A percentile compares a stretch with the other conserved stretches of the same genome.
phyloP scores from a whole-genome alignment of 2,797 vertebrate genomes.

The Heterohyrax brucei region DNA sequence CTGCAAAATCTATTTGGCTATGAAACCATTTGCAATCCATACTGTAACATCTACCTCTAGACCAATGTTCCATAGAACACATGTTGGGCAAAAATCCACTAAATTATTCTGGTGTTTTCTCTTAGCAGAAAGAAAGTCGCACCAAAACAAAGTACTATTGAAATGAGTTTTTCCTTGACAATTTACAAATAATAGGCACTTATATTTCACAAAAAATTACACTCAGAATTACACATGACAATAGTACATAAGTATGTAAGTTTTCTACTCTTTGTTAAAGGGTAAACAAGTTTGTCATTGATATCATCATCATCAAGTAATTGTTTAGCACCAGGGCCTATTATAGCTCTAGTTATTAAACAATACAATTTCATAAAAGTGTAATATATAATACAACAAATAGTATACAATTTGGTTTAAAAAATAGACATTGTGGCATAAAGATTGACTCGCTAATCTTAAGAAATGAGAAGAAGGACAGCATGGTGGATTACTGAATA shows the following conservation, averaged over 20 bases:
- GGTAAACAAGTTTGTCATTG: not conserved
- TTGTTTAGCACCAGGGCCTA: not conserved
- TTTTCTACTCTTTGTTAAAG: constrained; percentile 14
- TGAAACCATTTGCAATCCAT: not conserved
- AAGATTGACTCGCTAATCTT: not conserved
- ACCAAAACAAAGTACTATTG: not conserved
- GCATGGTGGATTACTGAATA: not conserved
- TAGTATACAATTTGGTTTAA: not conserved
- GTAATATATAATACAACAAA: not conserved
- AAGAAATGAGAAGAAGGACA: not conserved
- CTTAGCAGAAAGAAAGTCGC: not conserved
- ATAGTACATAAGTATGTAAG: not conserved
- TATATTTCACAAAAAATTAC: not conserved
- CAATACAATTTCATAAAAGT: not conserved
- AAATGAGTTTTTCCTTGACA: not conserved
- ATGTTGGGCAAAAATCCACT: not conserved
- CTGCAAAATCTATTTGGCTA: constrained; percentile 3
- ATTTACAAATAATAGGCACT: not conserved
- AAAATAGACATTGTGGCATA: not conserved
- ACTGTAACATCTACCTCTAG: not conserved
- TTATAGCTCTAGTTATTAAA: not conserved
- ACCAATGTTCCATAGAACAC: not conserved
- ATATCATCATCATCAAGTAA: not conserved
- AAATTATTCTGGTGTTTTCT: not conserved
- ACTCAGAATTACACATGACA: not conserved